Conservation (phyloP, 2,888 invertebrate species). For the Sesamia inferens region DNA sequence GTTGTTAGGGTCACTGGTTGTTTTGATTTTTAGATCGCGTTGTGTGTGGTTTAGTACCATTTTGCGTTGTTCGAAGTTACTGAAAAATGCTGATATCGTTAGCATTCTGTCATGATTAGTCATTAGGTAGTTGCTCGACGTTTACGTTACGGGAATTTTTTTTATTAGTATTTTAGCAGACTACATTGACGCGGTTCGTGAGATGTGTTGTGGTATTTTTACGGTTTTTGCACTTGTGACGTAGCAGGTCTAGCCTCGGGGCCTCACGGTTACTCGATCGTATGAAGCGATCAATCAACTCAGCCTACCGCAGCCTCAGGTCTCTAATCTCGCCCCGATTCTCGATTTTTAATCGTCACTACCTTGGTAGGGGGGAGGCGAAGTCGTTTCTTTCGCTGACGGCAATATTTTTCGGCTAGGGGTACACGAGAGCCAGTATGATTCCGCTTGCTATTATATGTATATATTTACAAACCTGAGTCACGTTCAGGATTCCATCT, state of each 20-base stretch:
- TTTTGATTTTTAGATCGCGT: conserved; percentile 45
- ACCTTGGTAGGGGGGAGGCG: conserved; percentile 14
- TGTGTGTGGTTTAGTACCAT: conserved; percentile 18
- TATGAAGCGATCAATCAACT: conserved; percentile 52
- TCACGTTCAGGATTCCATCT: conserved; percentile 1
- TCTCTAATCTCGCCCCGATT: conserved; percentile 28
- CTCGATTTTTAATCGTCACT: conserved; percentile 22
- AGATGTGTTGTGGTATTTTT: conserved; percentile 48
- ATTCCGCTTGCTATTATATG: background rate
- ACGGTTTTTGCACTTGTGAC: conserved; percentile 52
- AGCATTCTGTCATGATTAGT: conserved; percentile 47
- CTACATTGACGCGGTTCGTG: conserved; percentile 45
- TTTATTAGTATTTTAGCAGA: conserved; percentile 37
- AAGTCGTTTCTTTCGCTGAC: conserved; percentile 8
- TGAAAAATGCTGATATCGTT: conserved; percentile 49
- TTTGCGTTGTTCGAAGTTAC: conserved; percentile 23
- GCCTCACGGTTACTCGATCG: conserved; percentile 52
- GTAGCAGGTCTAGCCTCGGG: conserved; percentile 52
- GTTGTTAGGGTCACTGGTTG: conserved; percentile 46
- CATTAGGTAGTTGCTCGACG: conserved; percentile 32
- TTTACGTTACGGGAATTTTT: conserved; percentile 44
- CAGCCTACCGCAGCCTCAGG: conserved; percentile 29
- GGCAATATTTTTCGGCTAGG: background rate
- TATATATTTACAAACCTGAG: background rate
- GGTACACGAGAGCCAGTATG: background rate